phyloP scores from a whole-genome alignment of 1,140 invertebrate species.

The Cydia pomonella region DNA sequence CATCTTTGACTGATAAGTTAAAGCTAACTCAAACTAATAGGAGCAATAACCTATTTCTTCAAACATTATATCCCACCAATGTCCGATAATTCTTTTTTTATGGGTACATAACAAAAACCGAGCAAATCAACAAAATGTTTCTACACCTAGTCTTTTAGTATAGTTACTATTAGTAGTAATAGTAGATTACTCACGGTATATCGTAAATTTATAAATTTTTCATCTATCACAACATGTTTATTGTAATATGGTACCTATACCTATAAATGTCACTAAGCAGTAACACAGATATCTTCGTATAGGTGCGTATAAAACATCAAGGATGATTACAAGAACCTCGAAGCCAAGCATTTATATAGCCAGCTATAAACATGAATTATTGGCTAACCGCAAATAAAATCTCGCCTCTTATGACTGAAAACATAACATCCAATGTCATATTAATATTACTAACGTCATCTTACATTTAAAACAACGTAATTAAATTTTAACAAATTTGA shows the following conservation, averaged over 20 bases:
- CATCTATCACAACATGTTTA: background rate
- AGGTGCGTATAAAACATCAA: background rate
- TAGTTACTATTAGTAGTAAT: no score
- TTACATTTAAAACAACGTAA: constrained; percentile 20
- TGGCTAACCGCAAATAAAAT: constrained; percentile 72
- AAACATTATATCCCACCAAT: background rate
- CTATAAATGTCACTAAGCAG: background rate
- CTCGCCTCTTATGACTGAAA: constrained; percentile 44
- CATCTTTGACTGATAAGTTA: background rate
- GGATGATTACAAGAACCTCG: constrained; percentile 25
- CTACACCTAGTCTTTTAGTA: no score
- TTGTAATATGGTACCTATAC: background rate
- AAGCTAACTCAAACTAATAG: background rate
- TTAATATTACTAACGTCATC: background rate
- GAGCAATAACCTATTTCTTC: background rate
- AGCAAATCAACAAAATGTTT: no score
- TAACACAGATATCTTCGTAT: background rate
- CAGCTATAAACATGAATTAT: constrained; percentile 59
- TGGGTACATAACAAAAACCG: no score
- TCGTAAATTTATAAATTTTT: no score
- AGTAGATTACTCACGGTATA: no score
- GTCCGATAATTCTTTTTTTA: background rate
- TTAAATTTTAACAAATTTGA: constrained; percentile 21
- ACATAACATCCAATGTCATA: constrained; percentile 27
- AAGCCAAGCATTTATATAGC: constrained; percentile 23